Evolutionary conservation across 2,113 vertebrate species (phyloP).

Genomic region (Cyprinus carpio): DNA sequence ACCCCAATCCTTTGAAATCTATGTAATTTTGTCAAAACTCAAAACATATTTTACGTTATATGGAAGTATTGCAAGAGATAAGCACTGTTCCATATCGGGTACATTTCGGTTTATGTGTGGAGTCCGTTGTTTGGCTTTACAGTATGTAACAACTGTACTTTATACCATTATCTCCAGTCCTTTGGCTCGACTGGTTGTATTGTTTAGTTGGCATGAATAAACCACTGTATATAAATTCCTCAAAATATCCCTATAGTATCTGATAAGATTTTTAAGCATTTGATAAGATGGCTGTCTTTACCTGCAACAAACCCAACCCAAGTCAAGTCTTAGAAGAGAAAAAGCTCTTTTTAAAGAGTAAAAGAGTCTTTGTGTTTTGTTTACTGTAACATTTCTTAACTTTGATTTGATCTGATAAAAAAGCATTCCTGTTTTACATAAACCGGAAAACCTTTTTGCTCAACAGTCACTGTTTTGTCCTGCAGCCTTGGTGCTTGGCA

Average conservation of each 20-base stretch:
- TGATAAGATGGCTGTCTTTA: constrained; percentile 8
- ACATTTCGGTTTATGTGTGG: constrained; percentile 16
- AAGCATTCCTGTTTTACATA: neutral
- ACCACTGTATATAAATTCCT: constrained; percentile 15
- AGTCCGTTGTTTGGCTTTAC: constrained; percentile 4
- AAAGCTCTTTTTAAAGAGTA: neutral
- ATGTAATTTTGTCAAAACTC: neutral
- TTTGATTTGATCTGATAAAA: neutral
- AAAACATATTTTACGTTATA: neutral
- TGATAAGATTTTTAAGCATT: constrained; percentile 19
- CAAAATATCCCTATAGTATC: neutral
- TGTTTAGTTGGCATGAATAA: constrained; percentile 13
- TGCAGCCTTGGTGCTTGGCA: constrained; percentile 39
- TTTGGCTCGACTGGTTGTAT: neutral
- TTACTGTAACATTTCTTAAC: neutral
- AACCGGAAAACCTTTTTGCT: neutral
- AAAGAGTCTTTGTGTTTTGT: neutral
- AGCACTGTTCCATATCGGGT: neutral
- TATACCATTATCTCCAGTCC: neutral
- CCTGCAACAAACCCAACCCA: constrained; percentile 20
- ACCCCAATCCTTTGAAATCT: neutral
- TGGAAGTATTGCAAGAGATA: constrained; percentile 27
- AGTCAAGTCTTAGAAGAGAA: neutral
- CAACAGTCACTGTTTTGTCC: constrained; percentile 9
- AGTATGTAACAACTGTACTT: constrained; percentile 20